Evolutionary conservation across 2,113 vertebrate genomes (phyloP), one percentile per base, ranked within the genome.

Genomic region (Cairina moschata): DNA sequence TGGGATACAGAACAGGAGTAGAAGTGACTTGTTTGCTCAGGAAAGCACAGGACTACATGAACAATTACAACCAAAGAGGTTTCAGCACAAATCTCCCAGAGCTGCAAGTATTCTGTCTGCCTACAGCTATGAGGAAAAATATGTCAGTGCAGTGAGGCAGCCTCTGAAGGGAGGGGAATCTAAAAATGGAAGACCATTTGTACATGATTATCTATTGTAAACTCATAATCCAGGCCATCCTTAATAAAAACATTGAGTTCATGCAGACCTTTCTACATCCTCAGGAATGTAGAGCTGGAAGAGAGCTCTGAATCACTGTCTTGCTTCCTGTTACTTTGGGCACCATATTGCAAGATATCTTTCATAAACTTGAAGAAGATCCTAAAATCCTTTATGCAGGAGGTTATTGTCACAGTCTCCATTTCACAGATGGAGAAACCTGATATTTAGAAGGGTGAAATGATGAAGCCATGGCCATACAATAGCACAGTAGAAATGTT

Each of bases 141-240:
- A 55, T 40, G 36, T 88, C 69, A 7, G 4, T 52, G 34, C 20
- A 81, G 65, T 17, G 58, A 93, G 66, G 69, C 55, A 79, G 56
- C 28, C 88, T 86, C 90, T 82, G 40, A 92, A 92, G 80, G 83
- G 95, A 93, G 63, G 69, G 28, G 77, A 86, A 86, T 72, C 88
- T 92, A 95, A 96, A 93, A 92, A 92, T 62, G 88, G 88, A 89
- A 95, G 83, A 34, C 66, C 77, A 79, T 95, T 96, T 93, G 92
- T 89, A 82, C 77, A 79, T 73, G n/a, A 89, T 96, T 97, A 93
- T 92, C 80, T 91, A 16, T 95, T 82, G 54, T 93, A 96, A 91
- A 89, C 62, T 91, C 80, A 62, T 91, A 92, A 93, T 88, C 95
- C 77, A 89, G 88, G 22, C 71, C 74, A 82, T 91, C 67, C 77